These are phyloP conservation scores for Noctua pronuba DNA, from an alignment of 2,888 invertebrate genomes.

Conservation along the genomic window DNA sequence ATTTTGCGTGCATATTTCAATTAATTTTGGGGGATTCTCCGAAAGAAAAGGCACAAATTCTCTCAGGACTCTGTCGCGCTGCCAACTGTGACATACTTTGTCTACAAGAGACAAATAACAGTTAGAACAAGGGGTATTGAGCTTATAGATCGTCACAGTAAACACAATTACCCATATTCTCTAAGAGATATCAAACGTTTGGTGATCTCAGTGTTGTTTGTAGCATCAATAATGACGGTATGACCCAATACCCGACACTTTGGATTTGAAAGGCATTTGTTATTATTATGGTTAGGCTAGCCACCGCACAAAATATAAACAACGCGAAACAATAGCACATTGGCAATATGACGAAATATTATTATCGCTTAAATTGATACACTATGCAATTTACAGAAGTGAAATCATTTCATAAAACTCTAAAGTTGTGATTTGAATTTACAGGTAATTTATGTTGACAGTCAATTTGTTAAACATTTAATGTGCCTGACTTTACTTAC, in stretches of 20 bases:
- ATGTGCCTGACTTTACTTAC: slow-evolving; percentile 67
- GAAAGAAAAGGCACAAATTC: neutral
- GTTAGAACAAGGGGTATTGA: neutral
- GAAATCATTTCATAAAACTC: neutral
- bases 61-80: neutral
- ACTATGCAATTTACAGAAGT: neutral
- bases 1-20: too few species aligned
- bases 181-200: neutral
- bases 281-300: slow-evolving; percentile 26
- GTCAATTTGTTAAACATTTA: neutral
- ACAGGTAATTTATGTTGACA: neutral
- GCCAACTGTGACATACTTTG: neutral
- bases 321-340: slow-evolving; percentile 34
- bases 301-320: slow-evolving; percentile 29
- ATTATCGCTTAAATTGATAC: neutral
- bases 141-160: neutral
- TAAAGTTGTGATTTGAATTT: neutral
- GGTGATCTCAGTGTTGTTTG: slow-evolving; percentile 19
- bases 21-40: neutral
- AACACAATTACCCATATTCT: neutral
- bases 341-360: slow-evolving; percentile 11
- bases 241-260: neutral
- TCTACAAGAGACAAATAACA: neutral
- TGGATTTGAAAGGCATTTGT: slow-evolving; percentile 3
- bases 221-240: neutral